Evolutionary conservation across 1,140 invertebrate genomes (phyloP), one percentile per base, ranked within the genome.

Genomic region (Pygmarrhopalites habei): DNA sequence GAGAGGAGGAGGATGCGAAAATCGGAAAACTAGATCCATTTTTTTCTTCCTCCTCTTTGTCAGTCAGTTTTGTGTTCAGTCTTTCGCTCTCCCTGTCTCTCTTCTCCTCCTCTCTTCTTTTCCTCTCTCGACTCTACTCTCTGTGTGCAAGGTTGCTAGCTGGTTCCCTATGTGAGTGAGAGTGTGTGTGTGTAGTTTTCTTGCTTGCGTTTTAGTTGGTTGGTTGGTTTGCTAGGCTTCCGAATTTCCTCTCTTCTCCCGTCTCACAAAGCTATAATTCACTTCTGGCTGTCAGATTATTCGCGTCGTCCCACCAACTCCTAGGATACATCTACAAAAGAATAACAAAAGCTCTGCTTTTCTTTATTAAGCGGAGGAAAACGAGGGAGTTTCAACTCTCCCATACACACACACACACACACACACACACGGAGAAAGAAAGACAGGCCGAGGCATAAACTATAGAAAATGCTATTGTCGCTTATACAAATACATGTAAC

Each of bases 241-340:
- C 53, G 53, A 56, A 56, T 61, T 58, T 63, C 61, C 61, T 63
- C 51, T 53, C 51, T 30, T 30, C 12, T 28, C 28, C 28, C 51
- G 23, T 58, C 57, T 58, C 57, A 55, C 59, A 65, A 60, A 66
- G 61, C 62, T 58, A 66, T 69, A 69, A 66, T 59, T 69, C 68
- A 69, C 68, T 66, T 66, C 62, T 58, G 47, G 46, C 68, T 69
- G 68, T 69, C 68, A 69, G 68, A 69, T 69, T 69, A 69, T 69
- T 69, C 64, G 58, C 68, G 5, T n/a, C 5, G 68, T 66, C 64
- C 68, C 62, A 68, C 66, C 66, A 68, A 68, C 66, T 68, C 53
- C 58, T 60, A 64, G 66, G 66, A 68, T 68, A 68, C 62, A 68
- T 68, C 59, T 58, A 68, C 66, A 68, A 68, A 68, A 68, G 66